Evolutionary conservation across 2,797 vertebrate genomes (phyloP).

Genomic region (Rhadinocentrus ornatus): DNA sequence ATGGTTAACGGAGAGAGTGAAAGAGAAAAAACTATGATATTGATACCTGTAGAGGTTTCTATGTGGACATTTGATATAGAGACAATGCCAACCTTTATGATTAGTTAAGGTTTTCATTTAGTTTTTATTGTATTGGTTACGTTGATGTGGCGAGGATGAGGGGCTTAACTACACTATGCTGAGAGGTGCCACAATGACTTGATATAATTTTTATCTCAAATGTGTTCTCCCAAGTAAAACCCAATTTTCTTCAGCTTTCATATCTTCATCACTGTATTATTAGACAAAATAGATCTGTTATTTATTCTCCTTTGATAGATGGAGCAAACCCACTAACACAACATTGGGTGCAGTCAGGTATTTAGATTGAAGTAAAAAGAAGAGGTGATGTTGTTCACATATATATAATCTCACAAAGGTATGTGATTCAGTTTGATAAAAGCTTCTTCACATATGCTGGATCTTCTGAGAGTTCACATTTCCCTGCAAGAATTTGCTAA

Average conservation of each 20-base stretch:
- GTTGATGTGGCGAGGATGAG: slow-evolving; percentile 21
- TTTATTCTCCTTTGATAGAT: slow-evolving; percentile 16
- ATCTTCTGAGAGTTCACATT: slow-evolving; percentile 53
- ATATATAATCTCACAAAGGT: slow-evolving; percentile 39
- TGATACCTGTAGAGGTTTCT: neutral
- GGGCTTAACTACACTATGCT: slow-evolving; percentile 9
- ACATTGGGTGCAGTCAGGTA: slow-evolving; percentile 10
- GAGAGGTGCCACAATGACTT: slow-evolving; percentile 42
- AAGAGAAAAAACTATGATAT: neutral
- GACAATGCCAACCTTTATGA: neutral
- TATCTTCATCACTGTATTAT: slow-evolving; percentile 43
- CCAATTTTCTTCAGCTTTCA: slow-evolving; percentile 33
- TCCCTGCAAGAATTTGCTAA: slow-evolving; percentile 25
- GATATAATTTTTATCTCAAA: slow-evolving; percentile 15
- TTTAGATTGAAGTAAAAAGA: slow-evolving; percentile 20
- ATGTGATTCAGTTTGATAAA: slow-evolving; percentile 18
- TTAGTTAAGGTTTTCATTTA: neutral
- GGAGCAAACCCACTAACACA: slow-evolving; percentile 55
- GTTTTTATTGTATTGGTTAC: neutral
- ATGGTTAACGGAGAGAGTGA: neutral
- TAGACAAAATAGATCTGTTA: slow-evolving; percentile 27
- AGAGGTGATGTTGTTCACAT: slow-evolving; percentile 14
- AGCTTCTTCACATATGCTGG: slow-evolving; percentile 23
- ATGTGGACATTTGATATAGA: neutral
- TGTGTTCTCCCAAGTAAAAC: neutral